Conservation (phyloP, 1,140 invertebrate genomes). For the Sitodiplosis mosellana region DNA sequence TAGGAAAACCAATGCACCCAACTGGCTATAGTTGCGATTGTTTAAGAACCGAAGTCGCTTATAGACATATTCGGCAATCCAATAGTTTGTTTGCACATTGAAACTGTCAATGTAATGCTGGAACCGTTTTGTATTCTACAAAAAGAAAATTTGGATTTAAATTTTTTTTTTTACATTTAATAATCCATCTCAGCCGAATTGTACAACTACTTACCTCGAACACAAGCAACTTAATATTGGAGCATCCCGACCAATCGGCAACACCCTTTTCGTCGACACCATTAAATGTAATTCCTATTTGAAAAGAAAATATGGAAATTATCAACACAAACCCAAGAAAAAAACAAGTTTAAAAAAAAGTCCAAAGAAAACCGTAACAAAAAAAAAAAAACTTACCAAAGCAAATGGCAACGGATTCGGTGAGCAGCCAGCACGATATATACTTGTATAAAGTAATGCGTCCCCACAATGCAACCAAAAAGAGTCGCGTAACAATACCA, state of each 20-base stretch:
- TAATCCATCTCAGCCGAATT: conserved; percentile 56
- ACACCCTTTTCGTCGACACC: conserved; percentile 39
- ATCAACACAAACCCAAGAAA: not conserved
- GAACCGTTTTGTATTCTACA: not conserved
- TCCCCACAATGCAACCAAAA: conserved; percentile 64
- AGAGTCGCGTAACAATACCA: conserved; percentile 39
- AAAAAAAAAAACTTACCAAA: conserved; percentile 41
- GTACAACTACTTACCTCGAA: no score
- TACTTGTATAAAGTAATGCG: conserved; percentile 77
- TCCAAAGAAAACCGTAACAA: conserved; percentile 3
- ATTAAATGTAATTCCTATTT: conserved; percentile 59
- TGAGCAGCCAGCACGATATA: conserved; percentile 76
- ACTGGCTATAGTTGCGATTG: conserved; percentile 67
- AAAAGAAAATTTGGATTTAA: no score
- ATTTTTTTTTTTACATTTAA: no score
- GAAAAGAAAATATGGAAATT: not conserved
- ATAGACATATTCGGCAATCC: conserved; percentile 82
- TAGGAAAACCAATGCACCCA: conserved; percentile 62
- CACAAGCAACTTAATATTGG: conserved; percentile 57
- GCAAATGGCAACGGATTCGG: conserved; percentile 54
- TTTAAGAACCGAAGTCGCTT: conserved; percentile 80
- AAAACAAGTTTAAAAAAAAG: conserved; percentile 3
- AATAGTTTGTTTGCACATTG: conserved; percentile 86
- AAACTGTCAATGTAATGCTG: conserved; percentile 67
- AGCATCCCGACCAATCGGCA: conserved; percentile 63